Evolutionary conservation across 2,113 vertebrate genomes (phyloP).

Genomic region (Aythya baeri): DNA sequence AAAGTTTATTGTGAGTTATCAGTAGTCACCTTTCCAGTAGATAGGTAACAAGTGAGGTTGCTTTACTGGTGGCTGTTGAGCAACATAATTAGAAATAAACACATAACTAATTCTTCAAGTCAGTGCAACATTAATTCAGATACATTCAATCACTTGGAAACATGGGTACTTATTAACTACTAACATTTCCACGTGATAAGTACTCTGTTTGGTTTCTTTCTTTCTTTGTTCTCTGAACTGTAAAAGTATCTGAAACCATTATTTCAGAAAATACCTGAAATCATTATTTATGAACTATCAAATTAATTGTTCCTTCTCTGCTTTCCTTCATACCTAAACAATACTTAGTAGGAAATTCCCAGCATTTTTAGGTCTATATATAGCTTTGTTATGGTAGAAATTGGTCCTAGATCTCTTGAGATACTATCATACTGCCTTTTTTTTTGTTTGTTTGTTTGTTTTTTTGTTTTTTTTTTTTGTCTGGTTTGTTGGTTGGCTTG

Average conservation of each 20-base stretch:
- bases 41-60: background rate
- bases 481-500: background rate
- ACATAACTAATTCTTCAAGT: background rate
- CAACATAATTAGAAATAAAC: slow-evolving; percentile 31
- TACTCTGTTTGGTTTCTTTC: slow-evolving; percentile 40
- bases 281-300: slow-evolving; percentile 50
- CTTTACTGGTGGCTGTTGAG: slow-evolving; percentile 1
- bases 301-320: slow-evolving; percentile 5
- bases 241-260: slow-evolving; percentile 59
- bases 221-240: slow-evolving; percentile 59
- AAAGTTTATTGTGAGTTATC: background rate
- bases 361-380: background rate
- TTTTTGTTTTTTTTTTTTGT: no score
- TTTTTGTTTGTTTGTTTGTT: background rate
- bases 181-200: slow-evolving; percentile 46
- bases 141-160: slow-evolving; percentile 51
- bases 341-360: slow-evolving; percentile 42
- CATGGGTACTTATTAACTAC: slow-evolving; percentile 55
- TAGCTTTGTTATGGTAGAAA: slow-evolving; percentile 6
- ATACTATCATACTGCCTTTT: background rate
- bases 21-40: background rate
- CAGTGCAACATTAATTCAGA: slow-evolving; percentile 31
- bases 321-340: slow-evolving; percentile 29
- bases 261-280: slow-evolving; percentile 54
- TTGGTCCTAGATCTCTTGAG: background rate